A percentile compares a stretch with the other conserved stretches of the same genome.
Evolutionary conservation across 2,888 invertebrate species (phyloP).

Genomic region (Epicampocera succincta): DNA sequence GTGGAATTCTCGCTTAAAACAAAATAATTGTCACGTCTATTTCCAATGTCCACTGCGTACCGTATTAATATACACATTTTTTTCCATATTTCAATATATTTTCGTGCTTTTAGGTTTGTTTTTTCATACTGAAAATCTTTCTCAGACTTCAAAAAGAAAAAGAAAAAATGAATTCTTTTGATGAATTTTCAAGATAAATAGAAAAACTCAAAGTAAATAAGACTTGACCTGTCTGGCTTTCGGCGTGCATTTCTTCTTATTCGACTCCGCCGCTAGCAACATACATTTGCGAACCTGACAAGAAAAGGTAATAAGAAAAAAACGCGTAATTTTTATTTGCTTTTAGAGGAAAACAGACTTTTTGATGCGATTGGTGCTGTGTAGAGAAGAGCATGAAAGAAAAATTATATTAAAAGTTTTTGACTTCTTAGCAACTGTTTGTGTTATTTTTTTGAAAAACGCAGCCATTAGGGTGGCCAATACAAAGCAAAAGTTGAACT

Average conservation of each 20-base stretch:
- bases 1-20: too few relatives aligned
- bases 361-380: background rate
- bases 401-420: conserved; percentile 59
- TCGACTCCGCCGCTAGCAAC: conserved; percentile 19
- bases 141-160: conserved; percentile 5
- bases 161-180: conserved; percentile 50
- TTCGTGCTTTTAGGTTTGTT: too few relatives aligned
- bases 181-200: conserved; percentile 64
- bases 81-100: too few relatives aligned
- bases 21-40: too few relatives aligned
- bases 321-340: conserved; percentile 59
- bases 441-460: background rate
- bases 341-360: background rate
- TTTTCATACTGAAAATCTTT: background rate
- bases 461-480: conserved; percentile 28
- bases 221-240: conserved; percentile 68
- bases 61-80: too few relatives aligned
- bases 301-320: conserved; percentile 21
- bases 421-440: conserved; percentile 48
- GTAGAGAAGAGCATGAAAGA: conserved; percentile 20
- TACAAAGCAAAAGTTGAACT: too few relatives aligned
- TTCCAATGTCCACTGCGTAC: too few relatives aligned
- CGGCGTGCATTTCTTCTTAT: conserved; percentile 14
- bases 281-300: conserved; percentile 29
- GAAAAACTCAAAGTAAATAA: conserved; percentile 57